Conservation (phyloP, 2,888 invertebrate genomes). For the Eupithecia vulgata region DNA sequence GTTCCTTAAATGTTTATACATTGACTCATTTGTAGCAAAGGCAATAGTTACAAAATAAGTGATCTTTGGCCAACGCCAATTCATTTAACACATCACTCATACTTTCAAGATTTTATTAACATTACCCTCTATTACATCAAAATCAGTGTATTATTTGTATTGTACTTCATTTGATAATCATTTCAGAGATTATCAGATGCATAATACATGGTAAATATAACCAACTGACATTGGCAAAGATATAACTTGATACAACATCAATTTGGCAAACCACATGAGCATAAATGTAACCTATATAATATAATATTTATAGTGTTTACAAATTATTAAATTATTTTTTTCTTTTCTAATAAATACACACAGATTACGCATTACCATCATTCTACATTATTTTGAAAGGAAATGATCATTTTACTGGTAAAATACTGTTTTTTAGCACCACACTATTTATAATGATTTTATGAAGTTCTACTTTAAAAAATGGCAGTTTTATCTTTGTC, state of each 20-base stretch:
- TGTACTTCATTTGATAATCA: background rate
- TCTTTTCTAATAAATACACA: background rate
- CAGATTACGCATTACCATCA: background rate
- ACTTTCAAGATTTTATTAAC: background rate
- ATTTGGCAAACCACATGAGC: constrained; percentile 38
- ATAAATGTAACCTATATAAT: background rate
- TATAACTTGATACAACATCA: constrained; percentile 22
- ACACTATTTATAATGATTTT: background rate
- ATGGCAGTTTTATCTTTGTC: background rate
- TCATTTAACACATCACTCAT: background rate
- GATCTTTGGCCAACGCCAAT: background rate
- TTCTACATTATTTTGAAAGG: background rate
- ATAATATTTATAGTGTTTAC: constrained; percentile 4
- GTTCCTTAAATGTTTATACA: background rate
- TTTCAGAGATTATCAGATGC: background rate
- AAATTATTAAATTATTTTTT: too few species aligned
- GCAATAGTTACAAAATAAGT: constrained; percentile 6
- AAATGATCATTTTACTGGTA: background rate
- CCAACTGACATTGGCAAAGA: constrained; percentile 6
- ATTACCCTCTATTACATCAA: background rate
- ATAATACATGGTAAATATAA: background rate
- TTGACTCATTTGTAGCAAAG: background rate
- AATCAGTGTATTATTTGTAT: background rate
- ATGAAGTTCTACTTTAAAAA: background rate
- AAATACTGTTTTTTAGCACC: constrained; percentile 18